Percentiles rank a stretch among this genome's conserved stretches.
Conservation (phyloP, 2,888 invertebrate genomes). For the Onchidella celtica region DNA sequence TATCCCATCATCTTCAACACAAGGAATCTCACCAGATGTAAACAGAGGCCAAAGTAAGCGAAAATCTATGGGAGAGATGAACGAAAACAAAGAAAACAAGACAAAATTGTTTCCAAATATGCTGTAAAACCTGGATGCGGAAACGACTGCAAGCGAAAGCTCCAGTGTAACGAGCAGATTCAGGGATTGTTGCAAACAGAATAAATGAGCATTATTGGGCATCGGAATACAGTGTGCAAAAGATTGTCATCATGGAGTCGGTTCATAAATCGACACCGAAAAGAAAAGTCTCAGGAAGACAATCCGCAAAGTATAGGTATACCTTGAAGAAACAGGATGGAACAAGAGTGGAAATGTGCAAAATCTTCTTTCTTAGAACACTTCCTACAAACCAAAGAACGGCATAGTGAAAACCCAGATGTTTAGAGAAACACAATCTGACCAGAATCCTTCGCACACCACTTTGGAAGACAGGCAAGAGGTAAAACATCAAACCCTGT, state of each 20-base stretch:
- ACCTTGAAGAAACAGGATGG: not conserved
- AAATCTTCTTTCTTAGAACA: not conserved
- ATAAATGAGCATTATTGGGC: not conserved
- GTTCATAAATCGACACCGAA: not conserved
- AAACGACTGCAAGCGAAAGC: not conserved
- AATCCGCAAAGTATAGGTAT: not conserved
- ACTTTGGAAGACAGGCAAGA: constrained; percentile 9
- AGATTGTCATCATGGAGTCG: not conserved
- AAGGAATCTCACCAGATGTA: not conserved
- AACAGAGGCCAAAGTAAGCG: not conserved
- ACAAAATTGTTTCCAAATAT: not conserved
- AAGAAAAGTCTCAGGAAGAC: not conserved
- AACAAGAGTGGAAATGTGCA: not conserved
- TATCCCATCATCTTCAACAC: not conserved
- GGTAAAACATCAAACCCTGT: constrained; percentile 6
- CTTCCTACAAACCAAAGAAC: constrained; percentile 1
- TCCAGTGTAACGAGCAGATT: not conserved
- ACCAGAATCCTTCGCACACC: not conserved
- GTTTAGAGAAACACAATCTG: not conserved
- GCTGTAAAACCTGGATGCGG: not conserved
- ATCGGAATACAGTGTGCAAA: not conserved
- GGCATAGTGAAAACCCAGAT: not conserved
- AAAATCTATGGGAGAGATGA: not conserved
- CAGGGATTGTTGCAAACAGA: not conserved
- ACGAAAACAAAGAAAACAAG: not conserved